Base-by-base conservation (phyloP, 2,888 invertebrate genomes). In the Yponomeuta plumbellus region DNA sequence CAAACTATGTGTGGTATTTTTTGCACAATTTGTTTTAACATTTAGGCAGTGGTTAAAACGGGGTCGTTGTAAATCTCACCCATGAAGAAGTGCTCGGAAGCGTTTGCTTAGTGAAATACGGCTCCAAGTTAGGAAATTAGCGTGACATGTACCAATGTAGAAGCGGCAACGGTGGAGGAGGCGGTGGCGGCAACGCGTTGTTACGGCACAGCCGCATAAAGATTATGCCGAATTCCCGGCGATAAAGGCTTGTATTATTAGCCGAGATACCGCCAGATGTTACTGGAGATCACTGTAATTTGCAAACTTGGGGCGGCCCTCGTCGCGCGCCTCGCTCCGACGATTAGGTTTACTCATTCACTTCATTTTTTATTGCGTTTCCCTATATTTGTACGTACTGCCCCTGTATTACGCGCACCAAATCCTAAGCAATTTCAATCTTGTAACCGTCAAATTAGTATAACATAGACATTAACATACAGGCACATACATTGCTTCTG, bases 251-350 rank as follows among this genome's bases (percentile, higher is more conserved):
- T 21, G 59, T 59, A 22, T 59, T 59, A 59, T 59, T 59, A 59
- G 59, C 59, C 59, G 23, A 59, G 59, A 59, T 59, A 59, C 59
- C 59, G 59, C 59, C 59, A 59, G 59, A 59, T 59, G 59, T 23
- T 59, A 11, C 44, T 52, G 23, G 23, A 59, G 59, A 59, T 59
- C 59, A 59, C 59, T 21, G 59, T 59, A 59, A 59, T 59, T 23
- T 22, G 23, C 59, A 5, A 23, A 59, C 21, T 21, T 58, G 58
- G 20, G 58, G 58, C 58, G 20, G 23, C 22, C 23, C 22, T 11
- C 22, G 8, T 59, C 11, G 59, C 13, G 59, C 59, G 23, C 13
- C 22, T 11, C 22, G 5, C 59, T 22, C 22, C 23, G 11, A 59
- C 21, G 59, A 59, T 23, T 22, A 22, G 23, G 59, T 59, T 22